Conservation (phyloP, 2,113 vertebrate species). For the Pontoporia blainvillei region DNA sequence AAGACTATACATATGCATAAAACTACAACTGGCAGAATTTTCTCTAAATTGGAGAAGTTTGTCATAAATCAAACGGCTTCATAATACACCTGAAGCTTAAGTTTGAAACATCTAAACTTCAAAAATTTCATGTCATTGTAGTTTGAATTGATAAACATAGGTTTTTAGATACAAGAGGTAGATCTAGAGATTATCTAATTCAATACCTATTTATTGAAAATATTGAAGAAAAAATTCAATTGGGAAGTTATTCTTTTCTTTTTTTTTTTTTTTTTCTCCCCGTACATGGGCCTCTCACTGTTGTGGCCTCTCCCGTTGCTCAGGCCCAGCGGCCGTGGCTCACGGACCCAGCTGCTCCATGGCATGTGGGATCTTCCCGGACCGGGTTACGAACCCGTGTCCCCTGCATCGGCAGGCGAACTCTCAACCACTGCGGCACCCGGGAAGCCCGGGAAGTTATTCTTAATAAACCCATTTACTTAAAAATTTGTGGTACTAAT, state of each 20-base stretch:
- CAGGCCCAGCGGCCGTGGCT: too few relatives aligned
- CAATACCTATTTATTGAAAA: background rate
- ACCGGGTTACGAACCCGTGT: too few relatives aligned
- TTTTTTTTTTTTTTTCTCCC: too few relatives aligned
- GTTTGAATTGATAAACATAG: background rate
- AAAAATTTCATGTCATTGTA: background rate
- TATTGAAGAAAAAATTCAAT: background rate
- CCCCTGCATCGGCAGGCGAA: too few relatives aligned
- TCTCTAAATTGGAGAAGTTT: slow-evolving; percentile 4
- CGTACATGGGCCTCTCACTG: too few relatives aligned
- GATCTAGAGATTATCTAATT: background rate
- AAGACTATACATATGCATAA: slow-evolving; percentile 7
- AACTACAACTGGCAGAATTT: slow-evolving; percentile 29
- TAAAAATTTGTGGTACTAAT: background rate
- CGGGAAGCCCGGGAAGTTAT: background rate
- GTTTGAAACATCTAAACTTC: slow-evolving; percentile 16
- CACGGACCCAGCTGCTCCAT: too few relatives aligned
- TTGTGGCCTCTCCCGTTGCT: too few relatives aligned
- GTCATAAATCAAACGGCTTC: slow-evolving; percentile 28
- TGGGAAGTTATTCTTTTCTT: too few relatives aligned
- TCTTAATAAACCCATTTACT: background rate
- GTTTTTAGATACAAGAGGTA: background rate
- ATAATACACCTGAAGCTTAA: slow-evolving; percentile 14
- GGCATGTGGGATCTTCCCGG: too few relatives aligned
- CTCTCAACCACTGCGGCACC: too few relatives aligned